phyloP scores from a whole-genome alignment of 2,113 vertebrate genomes.

The Gobiocypris rarus region DNA sequence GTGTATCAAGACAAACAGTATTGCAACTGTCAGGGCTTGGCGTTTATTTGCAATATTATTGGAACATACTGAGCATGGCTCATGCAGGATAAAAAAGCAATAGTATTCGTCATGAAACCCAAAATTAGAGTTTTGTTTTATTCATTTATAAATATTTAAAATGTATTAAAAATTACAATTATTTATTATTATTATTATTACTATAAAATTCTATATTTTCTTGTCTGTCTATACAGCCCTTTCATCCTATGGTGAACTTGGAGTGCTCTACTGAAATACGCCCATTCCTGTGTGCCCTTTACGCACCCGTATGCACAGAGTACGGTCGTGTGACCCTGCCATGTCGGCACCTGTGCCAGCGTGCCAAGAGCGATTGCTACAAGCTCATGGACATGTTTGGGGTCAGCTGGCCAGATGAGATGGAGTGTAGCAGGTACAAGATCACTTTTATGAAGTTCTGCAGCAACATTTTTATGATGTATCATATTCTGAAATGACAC shows the following conservation, averaged over 20 bases:
- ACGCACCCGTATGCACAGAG: slow-evolving; percentile 90
- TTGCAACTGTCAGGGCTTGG: neutral
- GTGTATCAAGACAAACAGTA: neutral
- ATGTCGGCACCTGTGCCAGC: slow-evolving; percentile 90
- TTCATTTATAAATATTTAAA: neutral
- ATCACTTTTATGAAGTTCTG: neutral
- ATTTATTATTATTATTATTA: neutral
- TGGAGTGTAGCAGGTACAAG: slow-evolving; percentile 92
- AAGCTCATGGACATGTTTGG: slow-evolving; percentile 99
- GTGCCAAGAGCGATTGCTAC: slow-evolving; percentile 89
- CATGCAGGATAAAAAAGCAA: neutral
- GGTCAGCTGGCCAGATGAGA: slow-evolving; percentile 94
- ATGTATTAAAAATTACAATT: neutral
- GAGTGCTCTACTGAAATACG: slow-evolving; percentile 91
- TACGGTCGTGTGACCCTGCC: slow-evolving; percentile 92
- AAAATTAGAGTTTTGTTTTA: neutral
- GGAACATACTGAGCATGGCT: neutral
- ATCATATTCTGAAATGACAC: neutral
- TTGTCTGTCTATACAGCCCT: slow-evolving; percentile 77
- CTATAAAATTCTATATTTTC: neutral
- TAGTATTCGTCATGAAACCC: neutral
- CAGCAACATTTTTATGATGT: neutral
- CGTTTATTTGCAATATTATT: neutral
- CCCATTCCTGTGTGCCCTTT: slow-evolving; percentile 92
- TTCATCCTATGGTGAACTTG: slow-evolving; percentile 98